phyloP scores from a whole-genome alignment of 1,140 invertebrate species.

The Acyrthosiphon pisum region DNA sequence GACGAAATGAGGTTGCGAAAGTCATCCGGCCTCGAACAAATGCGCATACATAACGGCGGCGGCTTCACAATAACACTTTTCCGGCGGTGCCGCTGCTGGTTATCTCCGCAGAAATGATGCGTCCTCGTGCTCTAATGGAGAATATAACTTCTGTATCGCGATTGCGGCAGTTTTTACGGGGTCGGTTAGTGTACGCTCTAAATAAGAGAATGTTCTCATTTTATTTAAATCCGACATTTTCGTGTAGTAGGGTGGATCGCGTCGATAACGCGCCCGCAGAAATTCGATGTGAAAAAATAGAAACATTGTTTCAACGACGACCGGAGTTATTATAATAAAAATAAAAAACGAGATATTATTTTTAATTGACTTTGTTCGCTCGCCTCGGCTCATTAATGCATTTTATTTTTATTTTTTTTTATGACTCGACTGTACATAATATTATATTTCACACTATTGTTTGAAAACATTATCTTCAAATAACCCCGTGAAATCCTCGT shows the following conservation, averaged over 20 bases:
- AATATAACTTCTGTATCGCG: neutral
- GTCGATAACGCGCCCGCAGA: neutral
- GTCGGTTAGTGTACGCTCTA: neutral
- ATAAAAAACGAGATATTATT: neutral
- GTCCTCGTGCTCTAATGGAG: neutral
- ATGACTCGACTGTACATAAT: neutral
- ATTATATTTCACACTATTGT: neutral
- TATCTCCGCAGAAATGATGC: neutral
- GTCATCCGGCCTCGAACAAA: neutral
- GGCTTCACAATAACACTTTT: conserved; percentile 2
- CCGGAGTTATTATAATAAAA: neutral
- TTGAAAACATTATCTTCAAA: neutral
- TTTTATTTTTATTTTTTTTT: neutral
- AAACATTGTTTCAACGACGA: neutral
- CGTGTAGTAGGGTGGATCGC: neutral
- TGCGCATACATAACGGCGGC: neutral
- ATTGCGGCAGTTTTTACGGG: neutral
- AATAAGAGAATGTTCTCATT: neutral
- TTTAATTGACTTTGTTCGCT: neutral
- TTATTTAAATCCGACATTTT: conserved; percentile 8
- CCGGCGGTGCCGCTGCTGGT: neutral
- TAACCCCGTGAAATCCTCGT: neutral
- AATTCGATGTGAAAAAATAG: neutral
- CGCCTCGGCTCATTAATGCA: neutral
- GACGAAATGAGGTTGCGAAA: neutral